Evolutionary conservation across 1,140 invertebrate genomes (phyloP).

Genomic region (Cecropterus lyciades): DNA sequence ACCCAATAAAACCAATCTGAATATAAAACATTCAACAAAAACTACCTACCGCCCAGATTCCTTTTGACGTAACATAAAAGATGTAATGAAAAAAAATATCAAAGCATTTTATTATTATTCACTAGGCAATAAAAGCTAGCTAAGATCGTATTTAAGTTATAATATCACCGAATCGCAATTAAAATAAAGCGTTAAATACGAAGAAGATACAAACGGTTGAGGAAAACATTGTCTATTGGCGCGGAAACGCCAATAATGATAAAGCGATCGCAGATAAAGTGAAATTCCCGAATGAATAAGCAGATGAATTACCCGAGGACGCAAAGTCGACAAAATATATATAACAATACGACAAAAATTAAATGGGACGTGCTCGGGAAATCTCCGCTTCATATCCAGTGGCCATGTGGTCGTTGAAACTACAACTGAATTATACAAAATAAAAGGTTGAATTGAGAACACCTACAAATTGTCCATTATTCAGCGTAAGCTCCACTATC

Average conservation of each 20-base stretch:
- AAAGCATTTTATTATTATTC: not conserved
- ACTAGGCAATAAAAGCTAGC: not conserved
- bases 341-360: conserved; percentile 10
- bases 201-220: conserved; percentile 15
- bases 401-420: too few relatives aligned
- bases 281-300: conserved; percentile 12
- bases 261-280: conserved; percentile 5
- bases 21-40: too few relatives aligned
- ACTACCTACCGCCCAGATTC: not conserved
- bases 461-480: too few relatives aligned
- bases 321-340: too few relatives aligned
- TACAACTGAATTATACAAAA: too few relatives aligned
- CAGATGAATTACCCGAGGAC: not conserved
- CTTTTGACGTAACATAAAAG: not conserved
- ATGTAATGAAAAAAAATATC: not conserved
- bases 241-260: conserved; percentile 4
- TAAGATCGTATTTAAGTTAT: not conserved
- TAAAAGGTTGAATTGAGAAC: too few relatives aligned
- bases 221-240: conserved; percentile 3
- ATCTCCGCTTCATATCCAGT: not conserved
- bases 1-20: too few relatives aligned
- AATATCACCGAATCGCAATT: conserved; percentile 5
- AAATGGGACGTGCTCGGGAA: not conserved
- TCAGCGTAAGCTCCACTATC: too few relatives aligned
- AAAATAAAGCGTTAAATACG: conserved; percentile 7